phyloP scores from a whole-genome alignment of 1,140 invertebrate species.

The Polypedilum vanderplanki region DNA sequence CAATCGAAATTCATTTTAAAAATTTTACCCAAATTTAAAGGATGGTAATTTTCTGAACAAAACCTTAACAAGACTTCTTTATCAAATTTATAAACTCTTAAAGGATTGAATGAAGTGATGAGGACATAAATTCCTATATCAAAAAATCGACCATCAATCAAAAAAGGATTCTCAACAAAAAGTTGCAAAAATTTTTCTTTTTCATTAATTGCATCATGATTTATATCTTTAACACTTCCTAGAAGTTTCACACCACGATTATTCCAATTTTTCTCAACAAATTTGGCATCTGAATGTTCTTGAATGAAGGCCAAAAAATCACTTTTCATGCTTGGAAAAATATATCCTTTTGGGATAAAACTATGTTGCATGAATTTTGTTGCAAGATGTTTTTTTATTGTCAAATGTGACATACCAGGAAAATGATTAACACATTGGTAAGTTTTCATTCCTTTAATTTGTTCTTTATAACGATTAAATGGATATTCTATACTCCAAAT shows the following conservation, averaged over 20 bases:
- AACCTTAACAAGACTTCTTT: background rate
- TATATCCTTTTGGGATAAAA: background rate
- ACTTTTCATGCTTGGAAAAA: background rate
- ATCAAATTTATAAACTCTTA: slow-evolving; percentile 14
- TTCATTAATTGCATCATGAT: background rate
- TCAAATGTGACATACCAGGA: too few species aligned
- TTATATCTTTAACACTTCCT: background rate
- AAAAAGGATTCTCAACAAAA: slow-evolving; percentile 1
- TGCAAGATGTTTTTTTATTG: slow-evolving; percentile 1
- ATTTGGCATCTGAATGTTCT: background rate
- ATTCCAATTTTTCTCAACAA: slow-evolving; percentile 2
- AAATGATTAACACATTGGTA: too few species aligned
- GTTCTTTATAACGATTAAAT: too few species aligned
- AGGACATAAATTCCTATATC: background rate
- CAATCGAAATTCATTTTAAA: background rate
- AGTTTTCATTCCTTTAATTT: too few species aligned
- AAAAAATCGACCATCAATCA: background rate
- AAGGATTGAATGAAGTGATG: background rate
- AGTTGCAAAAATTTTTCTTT: background rate
- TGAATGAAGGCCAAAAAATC: background rate
- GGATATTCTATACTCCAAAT: too few species aligned
- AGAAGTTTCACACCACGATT: background rate
- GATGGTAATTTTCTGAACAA: background rate
- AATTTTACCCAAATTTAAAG: background rate
- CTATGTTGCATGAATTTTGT: background rate